A percentile compares a stretch with the other conserved stretches of the same genome.
These are phyloP conservation scores for Adineta ricciae DNA, from an alignment of 2,888 invertebrate genomes.

Conservation along the genomic window DNA sequence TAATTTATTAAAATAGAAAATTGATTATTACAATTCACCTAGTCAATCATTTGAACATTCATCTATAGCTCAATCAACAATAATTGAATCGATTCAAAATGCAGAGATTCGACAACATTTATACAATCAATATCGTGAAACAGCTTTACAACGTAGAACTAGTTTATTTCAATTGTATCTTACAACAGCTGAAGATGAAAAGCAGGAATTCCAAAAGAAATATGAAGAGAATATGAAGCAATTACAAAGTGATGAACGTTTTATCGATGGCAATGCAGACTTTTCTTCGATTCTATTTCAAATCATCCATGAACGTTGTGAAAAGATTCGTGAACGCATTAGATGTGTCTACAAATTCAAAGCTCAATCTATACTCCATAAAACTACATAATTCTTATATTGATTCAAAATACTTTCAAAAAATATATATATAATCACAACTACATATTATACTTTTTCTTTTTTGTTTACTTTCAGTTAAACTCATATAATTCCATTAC, in stretches of 20 bases:
- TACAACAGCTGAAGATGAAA: neutral
- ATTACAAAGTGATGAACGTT: neutral
- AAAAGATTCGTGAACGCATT: neutral
- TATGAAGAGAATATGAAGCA: neutral
- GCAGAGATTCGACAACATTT: neutral
- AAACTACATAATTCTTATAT: no score
- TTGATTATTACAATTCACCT: neutral
- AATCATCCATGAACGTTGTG: neutral
- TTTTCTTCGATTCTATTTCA: neutral
- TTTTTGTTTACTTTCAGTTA: neutral
- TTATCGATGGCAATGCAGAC: neutral
- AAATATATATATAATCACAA: no score
- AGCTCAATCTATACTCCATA: neutral
- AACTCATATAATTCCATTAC: no score
- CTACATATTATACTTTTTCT: no score
- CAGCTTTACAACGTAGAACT: neutral
- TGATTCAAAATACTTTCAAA: no score
- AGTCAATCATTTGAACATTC: neutral
- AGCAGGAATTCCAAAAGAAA: neutral
- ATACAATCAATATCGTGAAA: neutral
- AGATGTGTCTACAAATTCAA: neutral
- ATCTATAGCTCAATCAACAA: neutral
- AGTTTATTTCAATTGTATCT: neutral
- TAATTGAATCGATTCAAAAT: neutral
- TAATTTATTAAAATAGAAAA: neutral